Percentiles rank a stretch among this genome's conserved stretches.
Conservation (phyloP, 2,113 vertebrate species). For the Tringa solitaria region DNA sequence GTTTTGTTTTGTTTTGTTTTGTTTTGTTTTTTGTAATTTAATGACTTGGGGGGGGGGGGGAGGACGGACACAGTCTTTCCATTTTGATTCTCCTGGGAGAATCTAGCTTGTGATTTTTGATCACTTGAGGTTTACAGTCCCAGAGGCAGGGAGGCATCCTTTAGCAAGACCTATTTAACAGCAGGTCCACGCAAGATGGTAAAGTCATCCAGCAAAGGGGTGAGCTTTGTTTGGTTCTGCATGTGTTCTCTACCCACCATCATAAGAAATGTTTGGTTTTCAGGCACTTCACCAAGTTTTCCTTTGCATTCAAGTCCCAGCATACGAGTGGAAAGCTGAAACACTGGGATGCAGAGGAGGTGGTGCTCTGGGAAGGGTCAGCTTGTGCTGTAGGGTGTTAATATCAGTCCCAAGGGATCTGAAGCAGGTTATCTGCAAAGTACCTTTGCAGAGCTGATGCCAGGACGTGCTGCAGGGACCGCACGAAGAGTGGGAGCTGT, state of each 20-base stretch:
- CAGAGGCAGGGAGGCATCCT: not conserved
- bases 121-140: not conserved
- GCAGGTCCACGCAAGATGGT: not conserved
- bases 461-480: not conserved
- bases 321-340: fast-evolving
- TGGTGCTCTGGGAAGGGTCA: not conserved
- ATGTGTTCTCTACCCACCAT: not conserved
- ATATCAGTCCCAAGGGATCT: not conserved
- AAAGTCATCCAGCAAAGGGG: not conserved
- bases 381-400: not conserved
- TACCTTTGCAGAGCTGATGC: fast-evolving
- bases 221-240: not conserved
- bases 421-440: not conserved
- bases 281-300: not conserved
- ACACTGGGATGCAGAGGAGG: not conserved
- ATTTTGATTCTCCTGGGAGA: not conserved
- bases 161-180: not conserved
- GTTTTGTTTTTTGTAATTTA: not conserved
- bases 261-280: not conserved
- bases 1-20: no score
- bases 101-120: not conserved
- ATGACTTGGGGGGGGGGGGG: no score
- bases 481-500: fast-evolving
- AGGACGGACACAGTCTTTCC: not conserved
- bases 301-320: not conserved